A percentile compares a stretch with the other conserved stretches of the same genome.
Evolutionary conservation across 2,113 vertebrate genomes (phyloP).

Genomic region (Oxyruncus cristatus): DNA sequence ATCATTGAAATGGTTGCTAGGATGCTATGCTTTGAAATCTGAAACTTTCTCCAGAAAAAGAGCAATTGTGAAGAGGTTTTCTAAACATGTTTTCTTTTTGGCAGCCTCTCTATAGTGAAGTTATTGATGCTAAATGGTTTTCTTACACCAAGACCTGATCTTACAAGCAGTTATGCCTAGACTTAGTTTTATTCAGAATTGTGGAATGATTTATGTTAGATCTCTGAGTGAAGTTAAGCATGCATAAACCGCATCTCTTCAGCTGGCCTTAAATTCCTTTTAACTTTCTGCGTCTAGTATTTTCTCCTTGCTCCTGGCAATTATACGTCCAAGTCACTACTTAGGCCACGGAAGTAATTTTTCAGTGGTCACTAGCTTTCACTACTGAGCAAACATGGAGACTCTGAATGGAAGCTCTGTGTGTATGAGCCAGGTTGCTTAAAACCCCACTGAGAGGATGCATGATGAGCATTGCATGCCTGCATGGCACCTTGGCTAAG

Average conservation of each 20-base stretch:
- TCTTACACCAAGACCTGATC: neutral
- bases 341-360: neutral
- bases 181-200: neutral
- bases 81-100: neutral
- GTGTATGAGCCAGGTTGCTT: neutral
- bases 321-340: neutral
- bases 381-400: neutral
- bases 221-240: neutral
- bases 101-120: neutral
- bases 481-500: neutral
- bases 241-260: neutral
- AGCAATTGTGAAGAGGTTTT: neutral
- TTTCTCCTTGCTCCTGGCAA: neutral
- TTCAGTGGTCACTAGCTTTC: neutral
- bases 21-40: neutral
- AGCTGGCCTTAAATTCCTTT: neutral
- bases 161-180: neutral
- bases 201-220: neutral
- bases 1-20: neutral
- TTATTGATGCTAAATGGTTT: neutral
- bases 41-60: neutral
- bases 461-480: neutral
- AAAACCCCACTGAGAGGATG: neutral
- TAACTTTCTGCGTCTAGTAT: neutral
- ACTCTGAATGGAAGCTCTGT: neutral